phyloP scores from a whole-genome alignment of 1,140 invertebrate genomes.

The Pogonomyrmex barbatus region DNA sequence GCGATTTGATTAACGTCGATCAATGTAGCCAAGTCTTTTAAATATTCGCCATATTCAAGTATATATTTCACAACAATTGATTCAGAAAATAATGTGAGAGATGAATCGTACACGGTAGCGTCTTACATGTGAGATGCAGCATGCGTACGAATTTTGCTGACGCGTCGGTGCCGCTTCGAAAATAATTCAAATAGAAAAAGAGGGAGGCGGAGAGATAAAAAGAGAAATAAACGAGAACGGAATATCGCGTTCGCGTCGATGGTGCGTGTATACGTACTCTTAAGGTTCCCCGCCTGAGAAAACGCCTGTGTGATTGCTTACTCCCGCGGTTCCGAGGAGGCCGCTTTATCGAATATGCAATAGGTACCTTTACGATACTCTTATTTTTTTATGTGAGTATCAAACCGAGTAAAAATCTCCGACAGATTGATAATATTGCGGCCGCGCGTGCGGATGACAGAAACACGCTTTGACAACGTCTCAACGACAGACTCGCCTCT shows the following conservation, averaged over 20 bases:
- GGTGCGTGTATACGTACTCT: slow-evolving; percentile 23
- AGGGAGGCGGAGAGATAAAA: background rate
- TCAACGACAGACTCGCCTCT: background rate
- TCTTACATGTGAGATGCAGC: slow-evolving; percentile 51
- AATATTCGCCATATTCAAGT: background rate
- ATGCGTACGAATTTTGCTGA: slow-evolving; percentile 47
- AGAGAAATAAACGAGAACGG: slow-evolving; percentile 38
- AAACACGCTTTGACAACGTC: background rate
- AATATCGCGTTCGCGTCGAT: slow-evolving; percentile 49
- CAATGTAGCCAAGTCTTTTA: background rate
- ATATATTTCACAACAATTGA: slow-evolving; percentile 10
- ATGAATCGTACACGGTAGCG: slow-evolving; percentile 39
- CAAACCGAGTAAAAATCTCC: background rate
- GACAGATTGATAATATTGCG: slow-evolving; percentile 24
- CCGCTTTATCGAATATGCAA: slow-evolving; percentile 30
- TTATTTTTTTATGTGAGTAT: slow-evolving; percentile 44
- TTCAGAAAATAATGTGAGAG: background rate
- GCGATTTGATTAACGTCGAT: background rate
- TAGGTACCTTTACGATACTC: slow-evolving; percentile 4
- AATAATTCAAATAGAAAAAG: slow-evolving; percentile 25
- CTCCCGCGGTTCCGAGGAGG: background rate
- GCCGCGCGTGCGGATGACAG: background rate
- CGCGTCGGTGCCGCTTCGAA: slow-evolving; percentile 24
- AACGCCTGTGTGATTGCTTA: slow-evolving; percentile 35
- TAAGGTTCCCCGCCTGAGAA: background rate